Evolutionary conservation across 2,797 vertebrate species (phyloP), one percentile per base, ranked within the genome.

Genomic region (Spinus pinus): DNA sequence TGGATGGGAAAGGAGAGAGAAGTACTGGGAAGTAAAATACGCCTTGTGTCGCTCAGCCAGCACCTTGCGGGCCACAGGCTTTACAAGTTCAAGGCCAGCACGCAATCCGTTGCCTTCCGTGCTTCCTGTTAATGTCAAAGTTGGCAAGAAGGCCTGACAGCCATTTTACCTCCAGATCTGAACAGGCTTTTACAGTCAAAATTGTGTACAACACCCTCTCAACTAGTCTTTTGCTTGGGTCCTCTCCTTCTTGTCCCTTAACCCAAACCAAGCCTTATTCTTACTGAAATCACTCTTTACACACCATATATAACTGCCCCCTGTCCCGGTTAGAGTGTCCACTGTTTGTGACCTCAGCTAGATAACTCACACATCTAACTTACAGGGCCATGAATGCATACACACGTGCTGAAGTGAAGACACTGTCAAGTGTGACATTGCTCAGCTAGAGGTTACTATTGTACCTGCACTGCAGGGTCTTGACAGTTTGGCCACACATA

Each of bases 61-160:
- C 86, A 61, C 51, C 57, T 91, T 2, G 3, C 0, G 0, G 72
- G 46, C 50, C 2, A 1, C 58, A 25, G 47, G 49, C 75, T 92
- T 70, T 69, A 80, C 0, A 17, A 50, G n/a, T 49, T 23, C 0
- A 0, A 92, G 75, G n/a, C 57, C 3, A 0, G 53, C 54, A 46
- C 0, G 0, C 65, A 41, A 62, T 22, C 47, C 4, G 8, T 74
- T 47, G 65, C 61, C 64, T 87, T 91, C 50, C 1, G 6, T 31
- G 65, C 25, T 57, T 92, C 61, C 61, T 73, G 23, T 20, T 74
- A 60, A 47, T 22, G 46, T 30, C 3, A 2, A 50, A 65, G 56
- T 14, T 85, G 72, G 62, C 74, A 74, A 71, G 67, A 80, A 77
- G 72, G 41, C 53, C 51, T 69, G 64, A 35, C 66, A 88, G 60